phyloP scores from a whole-genome alignment of 2,888 invertebrate species.

The Netelia melanura region DNA sequence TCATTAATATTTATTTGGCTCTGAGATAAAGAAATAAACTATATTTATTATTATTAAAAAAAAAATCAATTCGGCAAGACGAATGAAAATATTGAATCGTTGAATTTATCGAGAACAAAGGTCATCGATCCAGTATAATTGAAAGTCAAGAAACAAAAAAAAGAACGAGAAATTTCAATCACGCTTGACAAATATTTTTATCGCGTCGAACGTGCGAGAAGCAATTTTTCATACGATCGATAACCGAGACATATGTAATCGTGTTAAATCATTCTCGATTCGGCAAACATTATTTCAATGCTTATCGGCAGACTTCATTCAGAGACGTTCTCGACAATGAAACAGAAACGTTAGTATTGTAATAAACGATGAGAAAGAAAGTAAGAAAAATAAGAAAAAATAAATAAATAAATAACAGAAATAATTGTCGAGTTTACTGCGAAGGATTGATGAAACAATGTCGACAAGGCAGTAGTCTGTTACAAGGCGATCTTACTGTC shows the following conservation, averaged over 20 bases:
- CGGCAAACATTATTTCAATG: conserved; percentile 3
- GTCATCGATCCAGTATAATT: conserved; percentile 32
- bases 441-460: conserved; percentile 15
- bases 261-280: conserved; percentile 16
- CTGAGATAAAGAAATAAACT: background rate
- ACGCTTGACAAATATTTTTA: conserved; percentile 40
- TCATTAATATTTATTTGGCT: no score
- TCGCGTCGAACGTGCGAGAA: conserved; percentile 14
- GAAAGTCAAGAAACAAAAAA: background rate
- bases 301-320: conserved; percentile 1
- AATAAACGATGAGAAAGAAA: background rate
- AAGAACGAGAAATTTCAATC: background rate
- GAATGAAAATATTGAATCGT: background rate
- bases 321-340: no score
- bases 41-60: background rate
- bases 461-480: conserved; percentile 50
- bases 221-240: background rate
- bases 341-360: background rate
- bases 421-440: background rate
- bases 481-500: background rate
- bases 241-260: background rate
- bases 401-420: background rate
- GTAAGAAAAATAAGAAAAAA: background rate
- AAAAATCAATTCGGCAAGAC: background rate
- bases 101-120: background rate